phyloP scores from a whole-genome alignment of 2,888 invertebrate genomes.

The Allophyes oxyacanthae region DNA sequence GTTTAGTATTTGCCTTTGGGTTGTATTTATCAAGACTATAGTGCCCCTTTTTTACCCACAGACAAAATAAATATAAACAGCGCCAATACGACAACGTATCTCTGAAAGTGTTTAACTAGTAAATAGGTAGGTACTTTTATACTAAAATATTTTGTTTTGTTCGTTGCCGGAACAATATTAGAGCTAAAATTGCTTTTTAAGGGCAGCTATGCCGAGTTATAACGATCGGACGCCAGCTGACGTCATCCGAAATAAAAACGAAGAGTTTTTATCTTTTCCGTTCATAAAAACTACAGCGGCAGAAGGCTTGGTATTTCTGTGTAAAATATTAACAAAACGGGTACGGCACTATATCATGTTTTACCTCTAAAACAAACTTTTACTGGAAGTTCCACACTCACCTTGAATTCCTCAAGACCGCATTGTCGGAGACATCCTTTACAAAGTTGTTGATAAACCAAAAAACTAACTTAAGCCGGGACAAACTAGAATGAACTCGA shows the following conservation, averaged over 20 bases:
- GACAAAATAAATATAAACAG: conserved; percentile 3
- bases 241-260: conserved; percentile 12
- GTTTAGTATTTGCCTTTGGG: background rate
- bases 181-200: conserved; percentile 5
- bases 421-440: conserved; percentile 18
- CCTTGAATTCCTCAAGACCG: conserved; percentile 37
- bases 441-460: conserved; percentile 26
- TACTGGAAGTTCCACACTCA: conserved; percentile 30
- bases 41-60: conserved; percentile 3
- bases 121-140: conserved; percentile 4
- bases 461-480: conserved; percentile 28
- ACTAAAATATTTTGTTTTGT: conserved; percentile 8
- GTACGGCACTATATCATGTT: conserved; percentile 18
- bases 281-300: background rate
- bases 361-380: conserved; percentile 27
- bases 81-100: conserved; percentile 10
- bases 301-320: background rate
- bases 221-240: conserved; percentile 14
- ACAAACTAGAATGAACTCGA: conserved; percentile 21
- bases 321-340: conserved; percentile 24
- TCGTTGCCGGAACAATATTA: conserved; percentile 7
- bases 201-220: conserved; percentile 9
- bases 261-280: conserved; percentile 1
- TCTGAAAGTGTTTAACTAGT: conserved; percentile 5
- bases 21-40: conserved; percentile 9